These are phyloP conservation scores for Volucella bombylans DNA, from an alignment of 2,888 invertebrate species.

Conservation along the genomic window DNA sequence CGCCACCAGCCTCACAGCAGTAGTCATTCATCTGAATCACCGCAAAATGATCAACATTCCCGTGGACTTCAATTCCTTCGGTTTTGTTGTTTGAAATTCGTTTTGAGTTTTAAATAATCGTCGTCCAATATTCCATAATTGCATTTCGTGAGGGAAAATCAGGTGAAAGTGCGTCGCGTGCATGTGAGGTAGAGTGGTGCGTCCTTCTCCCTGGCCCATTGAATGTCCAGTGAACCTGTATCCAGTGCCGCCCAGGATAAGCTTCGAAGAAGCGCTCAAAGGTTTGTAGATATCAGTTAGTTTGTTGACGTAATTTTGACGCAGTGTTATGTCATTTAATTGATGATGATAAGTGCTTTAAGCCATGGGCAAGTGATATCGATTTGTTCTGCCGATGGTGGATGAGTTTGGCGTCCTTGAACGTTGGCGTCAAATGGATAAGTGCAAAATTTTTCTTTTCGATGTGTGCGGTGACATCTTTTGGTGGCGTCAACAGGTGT, in stretches of 20 bases:
- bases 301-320: not conserved
- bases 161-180: not conserved
- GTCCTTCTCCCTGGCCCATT: slow-evolving; percentile 25
- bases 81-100: not conserved
- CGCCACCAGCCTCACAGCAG: slow-evolving; percentile 5
- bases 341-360: not conserved
- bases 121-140: not conserved
- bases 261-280: not conserved
- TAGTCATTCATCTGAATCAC: not conserved
- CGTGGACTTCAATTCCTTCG: slow-evolving; percentile 8
- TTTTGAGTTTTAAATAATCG: not conserved
- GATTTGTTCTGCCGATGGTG: slow-evolving; percentile 15
- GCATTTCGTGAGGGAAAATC: slow-evolving; percentile 16
- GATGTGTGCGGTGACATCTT: slow-evolving; percentile 4
- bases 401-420: slow-evolving; percentile 23
- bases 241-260: slow-evolving; percentile 22
- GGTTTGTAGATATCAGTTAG: not conserved
- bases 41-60: not conserved
- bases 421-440: not conserved
- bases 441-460: not conserved
- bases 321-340: slow-evolving; percentile 3
- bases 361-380: not conserved
- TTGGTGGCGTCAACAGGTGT: not conserved
- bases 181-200: slow-evolving; percentile 5
- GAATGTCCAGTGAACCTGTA: slow-evolving; percentile 14